phyloP scores from a whole-genome alignment of 2,113 vertebrate species.

The Prunella himalayana region DNA sequence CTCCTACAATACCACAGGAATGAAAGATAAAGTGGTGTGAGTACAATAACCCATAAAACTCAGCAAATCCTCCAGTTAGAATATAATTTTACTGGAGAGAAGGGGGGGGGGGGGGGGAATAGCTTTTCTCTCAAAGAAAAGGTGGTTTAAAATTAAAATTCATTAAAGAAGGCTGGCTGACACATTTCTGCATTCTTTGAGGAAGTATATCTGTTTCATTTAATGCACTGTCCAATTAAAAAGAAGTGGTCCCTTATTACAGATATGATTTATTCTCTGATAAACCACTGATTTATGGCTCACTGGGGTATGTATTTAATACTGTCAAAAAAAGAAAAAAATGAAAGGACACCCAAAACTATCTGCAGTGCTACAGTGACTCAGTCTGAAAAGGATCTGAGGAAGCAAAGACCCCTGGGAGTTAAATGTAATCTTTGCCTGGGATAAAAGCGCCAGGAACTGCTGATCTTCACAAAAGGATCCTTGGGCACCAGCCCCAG shows the following conservation, averaged over 20 bases:
- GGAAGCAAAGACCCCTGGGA: constrained; percentile 71
- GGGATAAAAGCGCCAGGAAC: constrained; percentile 70
- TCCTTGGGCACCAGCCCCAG: constrained; percentile 16
- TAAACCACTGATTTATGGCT: constrained; percentile 78
- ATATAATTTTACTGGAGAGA: constrained; percentile 23
- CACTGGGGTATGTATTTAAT: constrained; percentile 74
- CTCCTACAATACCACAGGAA: background rate
- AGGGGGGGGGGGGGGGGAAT: background rate
- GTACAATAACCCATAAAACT: constrained; percentile 33
- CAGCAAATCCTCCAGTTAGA: constrained; percentile 26
- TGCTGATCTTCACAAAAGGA: constrained; percentile 74
- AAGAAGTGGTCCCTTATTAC: constrained; percentile 77
- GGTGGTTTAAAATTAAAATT: constrained; percentile 70
- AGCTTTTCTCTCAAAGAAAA: constrained; percentile 64
- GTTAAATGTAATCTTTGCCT: constrained; percentile 75
- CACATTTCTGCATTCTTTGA: constrained; percentile 71
- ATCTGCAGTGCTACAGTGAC: constrained; percentile 71
- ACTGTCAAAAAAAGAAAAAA: constrained; percentile 52
- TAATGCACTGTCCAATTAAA: constrained; percentile 75
- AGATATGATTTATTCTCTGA: constrained; percentile 76
- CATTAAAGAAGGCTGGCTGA: constrained; percentile 70
- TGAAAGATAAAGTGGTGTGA: constrained; percentile 22
- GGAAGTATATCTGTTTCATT: constrained; percentile 72
- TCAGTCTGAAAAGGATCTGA: constrained; percentile 76
- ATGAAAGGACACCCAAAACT: constrained; percentile 75